Conservation (phyloP, 2,113 vertebrate genomes). For the Connochaetes taurinus region DNA sequence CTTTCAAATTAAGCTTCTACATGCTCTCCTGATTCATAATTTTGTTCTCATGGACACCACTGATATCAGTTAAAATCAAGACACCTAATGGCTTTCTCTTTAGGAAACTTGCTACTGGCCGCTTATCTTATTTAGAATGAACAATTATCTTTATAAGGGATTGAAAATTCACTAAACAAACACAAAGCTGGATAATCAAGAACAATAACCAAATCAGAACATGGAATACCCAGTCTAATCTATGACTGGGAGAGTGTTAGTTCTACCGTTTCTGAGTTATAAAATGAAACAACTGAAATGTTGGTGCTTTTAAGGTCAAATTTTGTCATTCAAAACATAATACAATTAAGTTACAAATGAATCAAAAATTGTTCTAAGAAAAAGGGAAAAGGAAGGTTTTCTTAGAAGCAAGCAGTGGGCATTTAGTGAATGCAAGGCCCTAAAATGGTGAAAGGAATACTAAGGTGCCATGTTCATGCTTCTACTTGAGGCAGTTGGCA, state of each 20-base stretch:
- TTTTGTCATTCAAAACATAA: slow-evolving; percentile 39
- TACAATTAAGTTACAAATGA: slow-evolving; percentile 31
- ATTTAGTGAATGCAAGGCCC: background rate
- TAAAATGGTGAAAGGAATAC: background rate
- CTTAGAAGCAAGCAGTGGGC: background rate
- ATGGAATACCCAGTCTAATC: slow-evolving; percentile 38
- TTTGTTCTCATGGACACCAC: slow-evolving; percentile 68
- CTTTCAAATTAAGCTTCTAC: slow-evolving; percentile 76
- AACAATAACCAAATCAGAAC: slow-evolving; percentile 17
- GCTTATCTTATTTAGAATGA: slow-evolving; percentile 47
- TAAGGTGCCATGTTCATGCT: background rate
- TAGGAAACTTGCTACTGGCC: slow-evolving; percentile 35
- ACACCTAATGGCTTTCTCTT: slow-evolving; percentile 34
- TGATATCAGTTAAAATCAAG: slow-evolving; percentile 56
- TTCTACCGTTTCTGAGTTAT: slow-evolving; percentile 25
- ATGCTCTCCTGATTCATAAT: slow-evolving; percentile 68
- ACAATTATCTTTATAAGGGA: slow-evolving; percentile 34
- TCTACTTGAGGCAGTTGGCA: background rate
- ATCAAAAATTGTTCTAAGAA: slow-evolving; percentile 50
- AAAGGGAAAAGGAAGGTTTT: background rate
- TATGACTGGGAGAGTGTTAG: slow-evolving; percentile 31
- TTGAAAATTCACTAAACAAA: slow-evolving; percentile 38
- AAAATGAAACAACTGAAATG: slow-evolving; percentile 55
- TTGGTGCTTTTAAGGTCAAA: slow-evolving; percentile 42
- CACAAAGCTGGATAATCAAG: background rate